Conservation (phyloP, 1,140 invertebrate genomes). For the Cheumatopsyche charites region DNA sequence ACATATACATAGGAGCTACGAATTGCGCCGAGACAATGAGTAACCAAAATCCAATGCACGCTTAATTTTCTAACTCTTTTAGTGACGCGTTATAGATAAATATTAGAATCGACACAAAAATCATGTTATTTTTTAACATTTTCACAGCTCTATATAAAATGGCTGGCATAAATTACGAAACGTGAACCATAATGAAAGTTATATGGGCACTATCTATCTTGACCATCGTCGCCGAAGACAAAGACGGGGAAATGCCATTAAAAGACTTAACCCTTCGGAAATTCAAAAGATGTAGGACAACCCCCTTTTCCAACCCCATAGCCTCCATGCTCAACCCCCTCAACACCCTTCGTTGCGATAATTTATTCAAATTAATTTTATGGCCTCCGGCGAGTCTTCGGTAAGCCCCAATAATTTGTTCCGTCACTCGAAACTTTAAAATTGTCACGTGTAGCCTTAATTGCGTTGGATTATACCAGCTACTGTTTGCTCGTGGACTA, state of each 20-base stretch:
- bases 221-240: conserved; percentile 31
- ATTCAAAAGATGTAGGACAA: conserved; percentile 38
- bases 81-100: too few species aligned
- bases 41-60: too few species aligned
- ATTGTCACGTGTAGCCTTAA: conserved; percentile 43
- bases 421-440: conserved; percentile 34
- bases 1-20: too few species aligned
- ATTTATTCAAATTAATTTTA: conserved; percentile 49
- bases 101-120: too few species aligned
- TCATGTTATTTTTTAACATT: too few species aligned
- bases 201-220: conserved; percentile 35
- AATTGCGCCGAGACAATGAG: too few species aligned
- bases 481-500: too few species aligned
- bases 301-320: background rate
- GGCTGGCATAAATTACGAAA: background rate
- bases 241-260: conserved; percentile 44
- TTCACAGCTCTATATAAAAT: too few species aligned
- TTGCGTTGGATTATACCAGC: conserved; percentile 40
- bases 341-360: conserved; percentile 33
- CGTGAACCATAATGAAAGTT: conserved; percentile 31
- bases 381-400: conserved; percentile 29
- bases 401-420: conserved; percentile 40
- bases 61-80: too few species aligned
- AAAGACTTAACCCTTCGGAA: conserved; percentile 43
- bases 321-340: conserved; percentile 6